phyloP scores from a whole-genome alignment of 1,140 invertebrate genomes.

The Leptinotarsa lineolata region DNA sequence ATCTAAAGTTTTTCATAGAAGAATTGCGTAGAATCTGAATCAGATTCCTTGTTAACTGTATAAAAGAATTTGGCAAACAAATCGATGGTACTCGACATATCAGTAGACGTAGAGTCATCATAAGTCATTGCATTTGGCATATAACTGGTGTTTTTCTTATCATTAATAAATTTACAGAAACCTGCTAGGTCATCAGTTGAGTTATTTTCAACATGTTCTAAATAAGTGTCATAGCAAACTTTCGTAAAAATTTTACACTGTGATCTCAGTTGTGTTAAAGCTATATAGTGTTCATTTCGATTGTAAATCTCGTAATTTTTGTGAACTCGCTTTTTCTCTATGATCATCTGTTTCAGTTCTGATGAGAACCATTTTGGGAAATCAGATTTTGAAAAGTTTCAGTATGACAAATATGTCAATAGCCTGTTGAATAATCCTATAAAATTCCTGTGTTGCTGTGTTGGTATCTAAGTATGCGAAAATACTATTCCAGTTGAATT shows the following conservation, averaged over 20 bases:
- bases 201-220: background rate
- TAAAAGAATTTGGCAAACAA: constrained; percentile 1
- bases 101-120: background rate
- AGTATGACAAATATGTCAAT: constrained; percentile 17
- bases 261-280: constrained; percentile 2
- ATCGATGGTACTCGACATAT: background rate
- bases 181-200: background rate
- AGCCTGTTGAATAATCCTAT: constrained; percentile 9
- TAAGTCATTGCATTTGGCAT: constrained; percentile 9
- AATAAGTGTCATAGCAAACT: constrained; percentile 13
- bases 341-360: constrained; percentile 12
- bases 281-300: constrained; percentile 3
- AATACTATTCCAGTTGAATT: constrained; percentile 13
- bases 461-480: constrained; percentile 3
- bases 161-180: constrained; percentile 10
- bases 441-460: constrained; percentile 9
- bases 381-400: background rate
- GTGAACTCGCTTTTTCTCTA: constrained; percentile 7
- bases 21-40: background rate
- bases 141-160: background rate
- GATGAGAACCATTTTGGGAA: constrained; percentile 14
- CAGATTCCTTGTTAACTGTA: background rate
- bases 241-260: constrained; percentile 18
- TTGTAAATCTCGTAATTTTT: constrained; percentile 3
- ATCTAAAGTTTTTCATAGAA: background rate